These are phyloP conservation scores for Drosophila ambigua DNA, from an alignment of 1,140 invertebrate species.

Conservation along the genomic window DNA sequence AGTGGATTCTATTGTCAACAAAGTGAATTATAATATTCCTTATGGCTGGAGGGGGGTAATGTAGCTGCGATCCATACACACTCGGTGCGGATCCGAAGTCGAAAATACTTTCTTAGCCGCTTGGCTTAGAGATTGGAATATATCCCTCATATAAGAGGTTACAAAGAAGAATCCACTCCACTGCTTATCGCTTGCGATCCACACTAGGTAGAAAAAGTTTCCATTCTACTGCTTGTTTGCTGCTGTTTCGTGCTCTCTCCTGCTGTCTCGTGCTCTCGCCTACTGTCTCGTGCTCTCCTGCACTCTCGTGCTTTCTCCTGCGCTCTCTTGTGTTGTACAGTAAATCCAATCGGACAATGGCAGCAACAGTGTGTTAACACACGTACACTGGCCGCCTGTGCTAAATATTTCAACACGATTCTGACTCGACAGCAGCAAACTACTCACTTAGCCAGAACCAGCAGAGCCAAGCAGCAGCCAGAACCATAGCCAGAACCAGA, in stretches of 20 bases:
- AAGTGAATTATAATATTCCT: constrained; percentile 56
- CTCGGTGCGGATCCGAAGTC: no score
- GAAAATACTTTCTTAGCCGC: no score
- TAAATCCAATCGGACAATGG: constrained; percentile 59
- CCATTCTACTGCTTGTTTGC: background rate
- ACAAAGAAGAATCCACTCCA: no score
- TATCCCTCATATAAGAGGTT: no score
- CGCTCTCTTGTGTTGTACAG: constrained; percentile 6
- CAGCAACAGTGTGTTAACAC: constrained; percentile 51
- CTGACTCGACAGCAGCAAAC: constrained; percentile 40
- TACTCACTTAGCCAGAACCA: constrained; percentile 55
- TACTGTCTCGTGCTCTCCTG: no score
- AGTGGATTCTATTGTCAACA: constrained; percentile 47
- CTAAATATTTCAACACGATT: constrained; percentile 74
- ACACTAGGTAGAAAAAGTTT: background rate
- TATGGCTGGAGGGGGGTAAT: background rate
- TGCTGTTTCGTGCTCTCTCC: constrained; percentile 3
- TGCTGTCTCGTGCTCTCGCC: no score
- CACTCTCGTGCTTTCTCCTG: background rate
- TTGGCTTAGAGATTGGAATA: no score
- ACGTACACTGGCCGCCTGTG: constrained; percentile 53
- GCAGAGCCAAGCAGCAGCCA: background rate
- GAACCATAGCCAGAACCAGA: background rate
- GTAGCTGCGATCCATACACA: background rate
- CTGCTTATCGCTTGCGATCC: no score